A percentile compares a stretch with the other conserved stretches of the same genome.
These are phyloP conservation scores for Oconnorella tubifera DNA, from an alignment of 2,888 invertebrate species.

Conservation along the genomic window DNA sequence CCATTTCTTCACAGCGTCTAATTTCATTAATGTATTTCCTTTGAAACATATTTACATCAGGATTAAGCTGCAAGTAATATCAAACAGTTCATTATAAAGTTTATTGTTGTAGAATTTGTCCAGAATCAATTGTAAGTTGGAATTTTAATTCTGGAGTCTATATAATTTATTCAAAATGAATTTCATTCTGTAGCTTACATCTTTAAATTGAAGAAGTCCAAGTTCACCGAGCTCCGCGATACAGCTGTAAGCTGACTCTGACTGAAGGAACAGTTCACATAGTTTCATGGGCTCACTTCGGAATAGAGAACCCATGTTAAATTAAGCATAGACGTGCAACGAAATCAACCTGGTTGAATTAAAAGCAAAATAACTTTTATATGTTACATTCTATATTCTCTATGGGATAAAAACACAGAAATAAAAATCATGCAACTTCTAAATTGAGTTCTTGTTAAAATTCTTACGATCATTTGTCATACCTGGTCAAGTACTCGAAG, in stretches of 20 bases:
- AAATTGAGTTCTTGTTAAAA: too few relatives aligned
- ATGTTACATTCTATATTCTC: too few relatives aligned
- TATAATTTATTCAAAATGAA: background rate
- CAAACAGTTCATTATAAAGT: too few relatives aligned
- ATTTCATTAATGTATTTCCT: constrained; percentile 97
- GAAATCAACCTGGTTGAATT: too few relatives aligned
- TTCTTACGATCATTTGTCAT: too few relatives aligned
- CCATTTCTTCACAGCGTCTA: constrained; percentile 97
- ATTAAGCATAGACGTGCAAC: too few relatives aligned
- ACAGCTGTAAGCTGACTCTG: constrained; percentile 89
- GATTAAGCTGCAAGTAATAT: constrained; percentile 71
- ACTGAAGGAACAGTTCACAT: constrained; percentile 90
- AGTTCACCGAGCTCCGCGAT: constrained; percentile 90
- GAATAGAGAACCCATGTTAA: constrained; percentile 64
- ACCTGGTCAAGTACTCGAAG: too few relatives aligned
- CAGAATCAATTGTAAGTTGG: too few relatives aligned
- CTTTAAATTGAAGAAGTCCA: constrained; percentile 80
- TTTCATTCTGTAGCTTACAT: constrained; percentile 28
- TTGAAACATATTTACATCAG: constrained; percentile 96
- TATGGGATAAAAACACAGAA: too few relatives aligned
- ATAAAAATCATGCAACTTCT: too few relatives aligned
- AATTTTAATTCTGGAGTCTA: background rate
- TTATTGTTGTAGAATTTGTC: too few relatives aligned
- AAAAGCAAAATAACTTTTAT: too few relatives aligned
- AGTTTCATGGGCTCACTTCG: constrained; percentile 98